Base-by-base conservation (phyloP, 1,140 invertebrate genomes). In the Drosophila tsacasi region DNA sequence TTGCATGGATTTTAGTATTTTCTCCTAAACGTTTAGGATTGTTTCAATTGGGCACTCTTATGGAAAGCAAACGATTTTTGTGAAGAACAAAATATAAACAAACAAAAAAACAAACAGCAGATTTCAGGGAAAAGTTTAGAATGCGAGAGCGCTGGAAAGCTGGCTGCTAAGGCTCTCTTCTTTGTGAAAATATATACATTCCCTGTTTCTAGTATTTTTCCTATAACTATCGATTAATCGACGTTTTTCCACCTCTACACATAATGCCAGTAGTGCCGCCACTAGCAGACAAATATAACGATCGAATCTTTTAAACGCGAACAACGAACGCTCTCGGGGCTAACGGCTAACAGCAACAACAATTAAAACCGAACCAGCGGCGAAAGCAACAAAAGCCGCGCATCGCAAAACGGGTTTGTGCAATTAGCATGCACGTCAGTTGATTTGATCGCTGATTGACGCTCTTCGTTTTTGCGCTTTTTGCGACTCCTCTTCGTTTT, bases 341-440 rank as follows among this genome's bases (percentile, higher is more conserved):
- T 25, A 57, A 57, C 54, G 54, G 35, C 54, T 7, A 21, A 30
- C 39, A 30, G 23, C 58, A 46, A 60, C 39, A 60, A 46, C 58
- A 60, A 60, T 54, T 35, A 62, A 39, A 25, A 32, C 5, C 39
- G n/a, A 44, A 30, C 9, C 25, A 50, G 15, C 59, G 35, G 59
- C 63, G 40, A 64, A 42, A 65, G 27, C 39, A 30, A 19, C 32
- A 37, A 13, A 35, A 62, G 46, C 61, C 30, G 52, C 52, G 40
- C 40, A 61, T 52, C 62, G 25, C 37, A 50, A 85, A 84, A 84
- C 82, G 67, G 79, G 82, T 84, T 84, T 84, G 30, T 60, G 82
- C 84, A 84, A 84, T 84, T 84, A 84, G 64, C 82, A 81, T 84
- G 63, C 67, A 62, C 59, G 76, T 67, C 67, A 55, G 23, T 73